A percentile compares a stretch with the other conserved stretches of the same genome.
Conservation (phyloP, 1,140 invertebrate genomes). For the Trichoplusia ni region DNA sequence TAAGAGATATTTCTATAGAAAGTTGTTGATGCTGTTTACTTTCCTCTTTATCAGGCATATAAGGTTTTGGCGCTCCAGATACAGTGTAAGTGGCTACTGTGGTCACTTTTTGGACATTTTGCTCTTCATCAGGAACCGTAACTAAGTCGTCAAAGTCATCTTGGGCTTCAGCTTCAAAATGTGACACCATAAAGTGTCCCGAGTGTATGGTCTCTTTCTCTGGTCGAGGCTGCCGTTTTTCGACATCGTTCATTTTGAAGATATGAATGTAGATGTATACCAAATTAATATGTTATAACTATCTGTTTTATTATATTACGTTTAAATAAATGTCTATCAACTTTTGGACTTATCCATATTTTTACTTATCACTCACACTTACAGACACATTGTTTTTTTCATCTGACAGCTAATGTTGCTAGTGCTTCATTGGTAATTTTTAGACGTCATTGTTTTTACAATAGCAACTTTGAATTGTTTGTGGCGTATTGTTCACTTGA, state of each 20-base stretch:
- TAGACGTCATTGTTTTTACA: too few species aligned
- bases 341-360: constrained; percentile 74
- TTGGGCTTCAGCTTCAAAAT: constrained; percentile 96
- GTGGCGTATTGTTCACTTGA: too few species aligned
- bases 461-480: too few species aligned
- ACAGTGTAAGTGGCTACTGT: constrained; percentile 75
- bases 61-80: constrained; percentile 59
- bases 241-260: constrained; percentile 70
- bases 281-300: constrained; percentile 21
- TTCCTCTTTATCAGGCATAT: constrained; percentile 76
- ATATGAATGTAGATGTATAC: constrained; percentile 18
- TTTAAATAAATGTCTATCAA: constrained; percentile 50
- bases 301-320: constrained; percentile 31
- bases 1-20: constrained; percentile 95
- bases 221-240: constrained; percentile 63
- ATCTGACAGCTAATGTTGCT: constrained; percentile 57
- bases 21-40: constrained; percentile 84
- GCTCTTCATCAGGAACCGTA: constrained; percentile 86
- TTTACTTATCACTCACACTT: constrained; percentile 67
- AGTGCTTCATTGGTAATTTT: too few species aligned
- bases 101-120: constrained; percentile 68
- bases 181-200: constrained; percentile 98
- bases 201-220: constrained; percentile 94
- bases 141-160: constrained; percentile 93
- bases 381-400: constrained; percentile 70